Evolutionary conservation across 2,113 vertebrate species (phyloP).

Genomic region (Marmota monax): DNA sequence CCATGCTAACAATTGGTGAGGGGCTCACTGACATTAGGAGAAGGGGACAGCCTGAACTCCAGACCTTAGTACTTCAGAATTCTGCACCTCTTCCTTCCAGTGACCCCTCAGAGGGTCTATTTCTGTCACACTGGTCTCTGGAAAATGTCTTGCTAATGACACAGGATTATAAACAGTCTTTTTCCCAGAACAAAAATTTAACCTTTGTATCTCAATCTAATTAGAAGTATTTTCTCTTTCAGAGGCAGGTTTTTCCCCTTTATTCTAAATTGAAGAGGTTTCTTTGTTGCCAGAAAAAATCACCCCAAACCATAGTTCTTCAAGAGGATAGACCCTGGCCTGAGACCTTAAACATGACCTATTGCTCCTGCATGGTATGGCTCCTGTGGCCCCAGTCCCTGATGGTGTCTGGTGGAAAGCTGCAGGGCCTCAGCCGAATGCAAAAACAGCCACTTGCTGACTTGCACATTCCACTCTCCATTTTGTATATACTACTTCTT

Average conservation of each 20-base stretch:
- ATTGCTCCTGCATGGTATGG: not conserved
- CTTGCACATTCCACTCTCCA: not conserved
- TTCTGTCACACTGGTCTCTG: slow-evolving; percentile 77
- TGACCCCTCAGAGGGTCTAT: slow-evolving; percentile 77
- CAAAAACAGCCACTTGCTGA: not conserved
- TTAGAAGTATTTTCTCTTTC: slow-evolving; percentile 77
- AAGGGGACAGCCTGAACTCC: slow-evolving; percentile 32
- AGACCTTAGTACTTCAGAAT: slow-evolving; percentile 46
- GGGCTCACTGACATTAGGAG: not conserved
- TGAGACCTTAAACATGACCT: not conserved
- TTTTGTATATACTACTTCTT: not conserved
- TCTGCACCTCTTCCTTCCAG: slow-evolving; percentile 64
- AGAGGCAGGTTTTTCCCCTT: slow-evolving; percentile 62
- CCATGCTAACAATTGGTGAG: not conserved
- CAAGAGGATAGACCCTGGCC: not conserved
- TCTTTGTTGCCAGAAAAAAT: slow-evolving; percentile 52
- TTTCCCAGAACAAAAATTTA: slow-evolving; percentile 81
- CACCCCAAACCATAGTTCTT: not conserved
- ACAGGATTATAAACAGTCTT: slow-evolving; percentile 78
- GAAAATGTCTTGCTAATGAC: slow-evolving; percentile 81
- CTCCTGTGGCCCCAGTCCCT: not conserved
- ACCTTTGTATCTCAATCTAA: slow-evolving; percentile 79
- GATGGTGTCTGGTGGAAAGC: not conserved
- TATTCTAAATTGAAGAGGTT: slow-evolving; percentile 55
- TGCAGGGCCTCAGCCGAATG: not conserved